Evolutionary conservation across 2,113 vertebrate genomes (phyloP), one percentile per base, ranked within the genome.

Genomic region (Chroicocephalus ridibundus): DNA sequence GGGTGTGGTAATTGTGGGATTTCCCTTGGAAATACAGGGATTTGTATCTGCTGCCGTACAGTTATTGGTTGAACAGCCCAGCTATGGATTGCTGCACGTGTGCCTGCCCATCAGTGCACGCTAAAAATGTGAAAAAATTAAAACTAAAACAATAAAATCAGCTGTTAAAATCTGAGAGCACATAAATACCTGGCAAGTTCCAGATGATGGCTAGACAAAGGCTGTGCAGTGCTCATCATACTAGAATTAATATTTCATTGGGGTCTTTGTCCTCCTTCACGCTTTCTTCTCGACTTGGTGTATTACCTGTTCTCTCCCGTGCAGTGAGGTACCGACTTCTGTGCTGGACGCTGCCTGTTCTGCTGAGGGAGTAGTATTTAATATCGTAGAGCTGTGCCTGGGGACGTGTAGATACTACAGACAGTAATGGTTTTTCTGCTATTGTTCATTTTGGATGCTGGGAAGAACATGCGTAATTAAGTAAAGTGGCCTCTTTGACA

Each of bases 251-350:
- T 60, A 26, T 82, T 81, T 65, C 44, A 18, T 20, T 15, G 29
- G 34, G 14, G 51, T 24, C 55, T 58, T 58, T 58, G 29, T 76
- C 32, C 36, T 71, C 49, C 32, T n/a, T 80, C 75, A 51, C n/a
- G 8, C 24, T 62, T 57, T 75, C 20, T 47, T 66, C 68, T 46
- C 31, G 11, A 16, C 10, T 19, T 18, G 36, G 11, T 81, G 0
- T 15, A 6, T 38, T 34, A 7, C 11, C 32, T 49, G 62, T 3
- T 69, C 25, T 69, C 42, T 29, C n/a, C 9, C 26, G 1, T 15
- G 10, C 26, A 15, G 1, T 21, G 15, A 6, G 9, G 47, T 51
- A 4, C 52, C 0, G 3, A 34, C 42, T 29, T 47, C 44, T 72
- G 61, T 51, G 61, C 74, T 44, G n/a, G 60, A 20, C 24, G 5